These are phyloP conservation scores for Pristionchus arcanus DNA, from an alignment of 2,888 invertebrate species.

Conservation along the genomic window DNA sequence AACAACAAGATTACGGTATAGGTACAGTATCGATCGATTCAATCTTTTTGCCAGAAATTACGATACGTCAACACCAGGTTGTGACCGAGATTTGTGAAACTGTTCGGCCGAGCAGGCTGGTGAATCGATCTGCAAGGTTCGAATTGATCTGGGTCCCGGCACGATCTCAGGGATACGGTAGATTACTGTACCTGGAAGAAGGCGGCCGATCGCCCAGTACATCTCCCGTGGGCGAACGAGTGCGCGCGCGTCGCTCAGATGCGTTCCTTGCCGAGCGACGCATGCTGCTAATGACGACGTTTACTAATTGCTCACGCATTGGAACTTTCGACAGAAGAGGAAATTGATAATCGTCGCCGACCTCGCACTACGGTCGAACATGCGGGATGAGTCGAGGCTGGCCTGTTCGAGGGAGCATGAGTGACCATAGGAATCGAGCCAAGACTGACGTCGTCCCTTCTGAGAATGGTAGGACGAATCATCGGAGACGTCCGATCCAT, in stretches of 20 bases:
- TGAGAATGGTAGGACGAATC: constrained; percentile 67
- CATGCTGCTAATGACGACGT: constrained; percentile 55
- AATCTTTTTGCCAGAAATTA: constrained; percentile 66
- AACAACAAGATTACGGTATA: constrained; percentile 36
- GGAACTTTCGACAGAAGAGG: neutral
- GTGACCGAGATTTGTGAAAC: constrained; percentile 77
- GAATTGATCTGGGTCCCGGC: neutral
- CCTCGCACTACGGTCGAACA: constrained; percentile 51
- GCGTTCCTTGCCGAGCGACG: constrained; percentile 54
- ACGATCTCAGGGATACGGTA: neutral
- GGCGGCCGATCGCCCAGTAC: constrained; percentile 56
- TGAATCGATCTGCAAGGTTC: constrained; percentile 50
- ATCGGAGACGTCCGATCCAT: constrained; percentile 69
- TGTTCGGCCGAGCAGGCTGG: constrained; percentile 74
- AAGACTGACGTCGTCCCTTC: constrained; percentile 73
- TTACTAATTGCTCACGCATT: neutral
- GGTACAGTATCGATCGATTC: constrained; percentile 37
- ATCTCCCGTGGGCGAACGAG: constrained; percentile 72
- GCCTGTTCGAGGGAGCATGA: constrained; percentile 61
- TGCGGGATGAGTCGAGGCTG: constrained; percentile 42
- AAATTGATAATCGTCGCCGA: neutral
- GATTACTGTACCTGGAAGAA: constrained; percentile 53
- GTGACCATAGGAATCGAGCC: constrained; percentile 75
- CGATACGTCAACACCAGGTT: constrained; percentile 75
- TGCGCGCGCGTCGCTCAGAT: constrained; percentile 71